These are phyloP conservation scores for Sparidentex hasta DNA, from an alignment of 2,797 vertebrate species.

Conservation along the genomic window DNA sequence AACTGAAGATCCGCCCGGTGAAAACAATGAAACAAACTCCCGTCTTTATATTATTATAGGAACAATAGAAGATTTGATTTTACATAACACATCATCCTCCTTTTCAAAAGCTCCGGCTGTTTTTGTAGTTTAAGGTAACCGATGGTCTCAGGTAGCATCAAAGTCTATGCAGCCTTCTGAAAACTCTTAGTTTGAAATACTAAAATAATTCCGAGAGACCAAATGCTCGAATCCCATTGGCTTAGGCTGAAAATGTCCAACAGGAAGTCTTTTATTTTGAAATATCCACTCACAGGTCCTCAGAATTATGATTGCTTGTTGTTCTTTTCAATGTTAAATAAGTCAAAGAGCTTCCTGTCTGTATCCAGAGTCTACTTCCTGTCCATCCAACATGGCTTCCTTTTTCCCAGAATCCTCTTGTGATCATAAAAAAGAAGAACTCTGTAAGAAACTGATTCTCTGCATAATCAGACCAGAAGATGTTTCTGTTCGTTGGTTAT, in stretches of 20 bases:
- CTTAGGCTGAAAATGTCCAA: constrained; percentile 14
- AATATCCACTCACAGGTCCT: constrained; percentile 21
- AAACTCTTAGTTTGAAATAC: constrained; percentile 63
- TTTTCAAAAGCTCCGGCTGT: constrained; percentile 20
- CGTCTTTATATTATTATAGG: constrained; percentile 25
- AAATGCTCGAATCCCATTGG: constrained; percentile 30
- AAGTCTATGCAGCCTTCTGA: constrained; percentile 19
- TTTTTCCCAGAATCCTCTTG: constrained; percentile 38
- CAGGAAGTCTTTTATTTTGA: constrained; percentile 53
- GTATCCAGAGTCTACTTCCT: background rate
- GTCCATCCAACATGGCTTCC: constrained; percentile 36
- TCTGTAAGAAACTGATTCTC: constrained; percentile 41
- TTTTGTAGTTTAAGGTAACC: constrained; percentile 33
- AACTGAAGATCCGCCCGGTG: background rate
- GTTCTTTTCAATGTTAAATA: constrained; percentile 13
- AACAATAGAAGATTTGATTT: constrained; percentile 56
- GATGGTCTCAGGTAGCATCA: constrained; percentile 42
- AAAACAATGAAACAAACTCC: constrained; percentile 2
- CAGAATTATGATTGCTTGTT: constrained; percentile 2
- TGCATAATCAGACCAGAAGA: constrained; percentile 53
- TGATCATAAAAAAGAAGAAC: background rate
- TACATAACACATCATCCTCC: constrained; percentile 10
- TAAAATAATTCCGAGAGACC: constrained; percentile 55
- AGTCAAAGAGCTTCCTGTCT: constrained; percentile 25
- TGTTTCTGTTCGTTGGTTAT: background rate